A percentile compares a stretch with the other conserved stretches of the same genome.
phyloP scores from a whole-genome alignment of 2,888 invertebrate genomes.

The Leptopilina myrica region DNA sequence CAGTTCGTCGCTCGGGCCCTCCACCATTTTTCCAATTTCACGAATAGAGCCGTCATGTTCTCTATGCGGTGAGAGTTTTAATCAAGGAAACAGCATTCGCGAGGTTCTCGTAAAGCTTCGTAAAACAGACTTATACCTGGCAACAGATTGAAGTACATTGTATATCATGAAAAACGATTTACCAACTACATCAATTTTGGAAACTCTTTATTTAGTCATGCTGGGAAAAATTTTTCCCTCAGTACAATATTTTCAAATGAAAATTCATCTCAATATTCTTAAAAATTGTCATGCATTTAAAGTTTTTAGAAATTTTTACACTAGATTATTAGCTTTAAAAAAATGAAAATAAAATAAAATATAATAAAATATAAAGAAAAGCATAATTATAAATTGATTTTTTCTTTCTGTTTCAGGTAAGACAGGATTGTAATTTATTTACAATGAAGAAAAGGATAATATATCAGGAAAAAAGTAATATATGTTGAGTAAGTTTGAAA shows the following conservation, averaged over 20 bases:
- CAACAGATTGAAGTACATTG: constrained; percentile 10
- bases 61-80: constrained; percentile 60
- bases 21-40: constrained; percentile 60
- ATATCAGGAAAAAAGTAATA: constrained; percentile 3
- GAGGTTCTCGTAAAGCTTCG: constrained; percentile 56
- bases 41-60: constrained; percentile 52
- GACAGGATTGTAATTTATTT: not conserved
- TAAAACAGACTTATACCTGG: constrained; percentile 27
- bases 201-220: constrained; percentile 7
- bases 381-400: not conserved
- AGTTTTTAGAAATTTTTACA: no score
- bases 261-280: not conserved
- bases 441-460: not conserved
- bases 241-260: not conserved
- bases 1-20: constrained; percentile 49
- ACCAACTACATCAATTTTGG: not conserved
- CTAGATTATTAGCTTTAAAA: no score
- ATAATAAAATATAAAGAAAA: no score
- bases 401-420: constrained; percentile 1
- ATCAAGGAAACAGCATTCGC: constrained; percentile 63
- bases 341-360: no score
- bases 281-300: not conserved
- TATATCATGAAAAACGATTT: constrained; percentile 11
- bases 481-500: constrained; percentile 5
- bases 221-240: not conserved